phyloP scores from a whole-genome alignment of 2,113 vertebrate species.

The Empidonax alnorum region DNA sequence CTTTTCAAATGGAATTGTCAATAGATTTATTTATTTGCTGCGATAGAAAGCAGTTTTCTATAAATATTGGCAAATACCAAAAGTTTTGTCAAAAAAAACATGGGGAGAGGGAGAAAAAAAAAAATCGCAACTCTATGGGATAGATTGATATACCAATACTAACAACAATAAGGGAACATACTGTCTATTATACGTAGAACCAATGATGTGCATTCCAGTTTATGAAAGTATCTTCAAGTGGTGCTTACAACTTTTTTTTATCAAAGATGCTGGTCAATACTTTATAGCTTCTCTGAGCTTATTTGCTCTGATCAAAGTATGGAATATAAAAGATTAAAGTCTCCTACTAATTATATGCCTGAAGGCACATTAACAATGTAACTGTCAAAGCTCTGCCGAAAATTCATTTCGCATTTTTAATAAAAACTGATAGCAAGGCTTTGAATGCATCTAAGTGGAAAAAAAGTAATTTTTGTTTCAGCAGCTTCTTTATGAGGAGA shows the following conservation, averaged over 20 bases:
- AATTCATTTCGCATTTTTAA: constrained; percentile 83
- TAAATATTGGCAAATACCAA: background rate
- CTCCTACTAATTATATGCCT: constrained; percentile 85
- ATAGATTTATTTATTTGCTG: background rate
- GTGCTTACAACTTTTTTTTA: constrained; percentile 68
- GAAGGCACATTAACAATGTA: constrained; percentile 85
- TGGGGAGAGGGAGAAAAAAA: background rate
- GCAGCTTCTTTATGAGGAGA: constrained; percentile 47
- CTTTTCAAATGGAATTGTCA: background rate
- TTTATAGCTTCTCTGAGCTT: constrained; percentile 76
- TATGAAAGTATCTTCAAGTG: constrained; percentile 61
- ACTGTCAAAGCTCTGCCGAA: constrained; percentile 79
- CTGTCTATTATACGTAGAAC: constrained; percentile 38
- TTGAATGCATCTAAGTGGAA: constrained; percentile 77
- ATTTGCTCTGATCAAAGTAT: constrained; percentile 81
- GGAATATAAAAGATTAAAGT: constrained; percentile 85
- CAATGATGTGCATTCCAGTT: constrained; percentile 63
- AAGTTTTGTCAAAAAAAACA: background rate
- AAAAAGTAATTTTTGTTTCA: constrained; percentile 77
- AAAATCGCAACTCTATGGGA: background rate
- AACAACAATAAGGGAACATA: background rate
- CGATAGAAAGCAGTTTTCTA: background rate
- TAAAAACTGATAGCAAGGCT: constrained; percentile 77
- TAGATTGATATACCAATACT: constrained; percentile 1
- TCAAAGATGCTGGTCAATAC: constrained; percentile 80